Evolutionary conservation across 1,140 invertebrate genomes (phyloP), one percentile per base, ranked within the genome.

Genomic region (Bradysia coprophila): DNA sequence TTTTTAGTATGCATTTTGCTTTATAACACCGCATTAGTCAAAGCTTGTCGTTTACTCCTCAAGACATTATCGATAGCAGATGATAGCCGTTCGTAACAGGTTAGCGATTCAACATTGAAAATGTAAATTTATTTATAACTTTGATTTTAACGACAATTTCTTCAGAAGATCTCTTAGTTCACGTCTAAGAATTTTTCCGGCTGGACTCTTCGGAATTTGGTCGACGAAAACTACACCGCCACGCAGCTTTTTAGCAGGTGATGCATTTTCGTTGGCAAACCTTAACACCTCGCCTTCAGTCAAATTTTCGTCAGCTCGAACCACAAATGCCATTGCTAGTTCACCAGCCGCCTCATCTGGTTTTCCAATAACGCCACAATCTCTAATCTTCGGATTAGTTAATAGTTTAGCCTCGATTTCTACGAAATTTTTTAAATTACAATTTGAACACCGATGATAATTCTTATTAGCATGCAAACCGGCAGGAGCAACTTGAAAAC

Each of bases 401-500:
- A 81, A 52, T 13, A 89, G 59, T n/a, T 87, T 46, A 34, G 72
- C 72, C 62, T 90, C 84, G 45, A 90, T 61, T 61, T 88, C 81
- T n/a, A n/a, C n/a, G n/a, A n/a, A n/a, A 53, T 89, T 84, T 49
- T 90, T 90, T n/a, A 87, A 44, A 40, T 85, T 60, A n/a, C n/a
- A n/a, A n/a, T n/a, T n/a, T n/a, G n/a, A n/a, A n/a, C n/a, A n/a
- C n/a, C n/a, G n/a, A n/a, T n/a, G n/a, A n/a, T n/a, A n/a, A n/a
- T n/a, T n/a, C n/a, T n/a, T n/a, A n/a, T n/a, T n/a, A n/a, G n/a
- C n/a, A n/a, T n/a, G n/a, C n/a, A n/a, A n/a, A n/a, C n/a, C n/a
- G 2, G 82, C 77, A 43, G 84, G 83, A 1, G 81, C 66, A 1
- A 90, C 82, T 68, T 87, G 82, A 49, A 73, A 75, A 33, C 74